These are phyloP conservation scores for Drosophila austrosaltans DNA, from an alignment of 2,888 invertebrate genomes.

Conservation along the genomic window DNA sequence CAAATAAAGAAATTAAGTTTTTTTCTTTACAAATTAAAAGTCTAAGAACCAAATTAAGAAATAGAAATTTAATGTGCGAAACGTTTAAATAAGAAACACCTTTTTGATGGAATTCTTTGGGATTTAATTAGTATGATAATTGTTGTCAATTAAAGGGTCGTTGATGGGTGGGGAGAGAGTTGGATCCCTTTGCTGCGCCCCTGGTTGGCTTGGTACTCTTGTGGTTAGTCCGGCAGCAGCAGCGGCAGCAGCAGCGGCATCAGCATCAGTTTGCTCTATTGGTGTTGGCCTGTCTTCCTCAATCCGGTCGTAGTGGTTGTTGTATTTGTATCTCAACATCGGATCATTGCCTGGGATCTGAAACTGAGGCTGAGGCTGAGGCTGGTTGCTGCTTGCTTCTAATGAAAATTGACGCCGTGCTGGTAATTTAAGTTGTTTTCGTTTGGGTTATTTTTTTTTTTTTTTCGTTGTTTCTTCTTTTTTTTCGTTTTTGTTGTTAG, in stretches of 20 bases:
- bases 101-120: too few relatives aligned
- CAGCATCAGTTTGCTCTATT: constrained; percentile 31
- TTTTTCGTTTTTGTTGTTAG: not conserved
- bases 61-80: too few relatives aligned
- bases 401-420: constrained; percentile 77
- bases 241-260: constrained; percentile 17
- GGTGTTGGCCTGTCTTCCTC: constrained; percentile 36
- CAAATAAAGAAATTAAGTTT: too few relatives aligned
- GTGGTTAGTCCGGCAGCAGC: constrained; percentile 33
- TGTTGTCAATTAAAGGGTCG: too few relatives aligned
- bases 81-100: too few relatives aligned
- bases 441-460: constrained; percentile 44
- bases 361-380: not conserved
- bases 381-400: constrained; percentile 67
- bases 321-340: constrained; percentile 41
- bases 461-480: not conserved
- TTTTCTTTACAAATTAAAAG: too few relatives aligned
- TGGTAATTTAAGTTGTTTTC: constrained; percentile 76
- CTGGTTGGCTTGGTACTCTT: constrained; percentile 47
- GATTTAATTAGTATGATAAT: too few relatives aligned
- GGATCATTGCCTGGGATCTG: constrained; percentile 45
- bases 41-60: too few relatives aligned
- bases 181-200: constrained; percentile 47
- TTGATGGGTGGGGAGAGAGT: too few relatives aligned
- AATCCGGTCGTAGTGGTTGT: constrained; percentile 65